These are phyloP conservation scores for Matsumyia berberina DNA, from an alignment of 2,888 invertebrate species.

Conservation along the genomic window DNA sequence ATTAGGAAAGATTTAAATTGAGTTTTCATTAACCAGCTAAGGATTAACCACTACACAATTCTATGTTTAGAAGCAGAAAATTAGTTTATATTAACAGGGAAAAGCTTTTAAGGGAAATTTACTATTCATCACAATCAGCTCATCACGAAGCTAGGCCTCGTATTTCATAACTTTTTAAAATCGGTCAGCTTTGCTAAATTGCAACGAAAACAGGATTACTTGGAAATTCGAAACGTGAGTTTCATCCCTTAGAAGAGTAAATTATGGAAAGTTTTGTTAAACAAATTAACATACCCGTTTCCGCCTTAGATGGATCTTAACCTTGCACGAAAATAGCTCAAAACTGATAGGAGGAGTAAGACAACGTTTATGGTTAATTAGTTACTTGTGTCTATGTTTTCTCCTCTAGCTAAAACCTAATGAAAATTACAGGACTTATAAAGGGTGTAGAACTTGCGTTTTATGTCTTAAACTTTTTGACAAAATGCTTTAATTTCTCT, in stretches of 20 bases:
- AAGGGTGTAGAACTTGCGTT: too few relatives aligned
- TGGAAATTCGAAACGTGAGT: neutral
- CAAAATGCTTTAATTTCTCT: too few relatives aligned
- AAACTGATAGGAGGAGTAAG: too few relatives aligned
- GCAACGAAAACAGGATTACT: conserved; percentile 1
- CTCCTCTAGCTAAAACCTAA: too few relatives aligned
- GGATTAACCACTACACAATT: conserved; percentile 34
- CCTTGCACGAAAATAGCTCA: neutral
- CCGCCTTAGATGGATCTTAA: neutral
- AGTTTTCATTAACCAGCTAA: conserved; percentile 54
- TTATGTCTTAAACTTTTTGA: too few relatives aligned
- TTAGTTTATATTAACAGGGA: conserved; percentile 47
- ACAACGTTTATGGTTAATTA: too few relatives aligned
- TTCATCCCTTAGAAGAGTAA: neutral
- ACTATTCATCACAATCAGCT: neutral
- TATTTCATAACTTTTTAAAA: neutral
- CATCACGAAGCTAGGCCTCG: neutral
- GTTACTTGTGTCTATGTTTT: too few relatives aligned
- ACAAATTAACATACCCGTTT: neutral
- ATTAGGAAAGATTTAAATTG: conserved; percentile 60
- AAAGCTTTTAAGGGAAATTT: conserved; percentile 43
- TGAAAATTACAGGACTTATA: too few relatives aligned
- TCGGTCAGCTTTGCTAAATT: neutral
- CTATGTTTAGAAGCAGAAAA: conserved; percentile 16
- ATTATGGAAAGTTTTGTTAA: conserved; percentile 1